A percentile compares a stretch with the other conserved stretches of the same genome.
Evolutionary conservation across 2,113 vertebrate species (phyloP).

Genomic region (Ctenomys sociabilis): DNA sequence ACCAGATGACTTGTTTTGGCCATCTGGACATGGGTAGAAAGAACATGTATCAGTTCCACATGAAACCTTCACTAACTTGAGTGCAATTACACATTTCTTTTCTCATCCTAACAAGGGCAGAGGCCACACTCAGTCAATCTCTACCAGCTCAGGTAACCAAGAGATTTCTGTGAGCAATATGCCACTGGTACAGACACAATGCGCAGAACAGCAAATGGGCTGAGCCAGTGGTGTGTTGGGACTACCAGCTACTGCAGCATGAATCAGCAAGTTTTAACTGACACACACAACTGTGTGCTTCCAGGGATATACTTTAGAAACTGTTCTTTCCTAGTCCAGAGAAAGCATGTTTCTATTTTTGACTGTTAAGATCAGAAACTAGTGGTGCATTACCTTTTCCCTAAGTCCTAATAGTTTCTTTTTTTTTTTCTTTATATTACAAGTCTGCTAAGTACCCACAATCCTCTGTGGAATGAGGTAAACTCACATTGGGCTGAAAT

Average conservation of each 20-base stretch:
- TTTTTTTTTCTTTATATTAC: background rate
- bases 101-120: background rate
- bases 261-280: background rate
- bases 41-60: rapidly evolving
- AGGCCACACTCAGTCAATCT: background rate
- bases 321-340: background rate
- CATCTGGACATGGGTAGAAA: background rate
- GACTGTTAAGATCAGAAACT: background rate
- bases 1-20: background rate
- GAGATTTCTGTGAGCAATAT: background rate
- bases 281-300: background rate
- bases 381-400: background rate
- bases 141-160: background rate
- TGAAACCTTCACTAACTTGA: background rate
- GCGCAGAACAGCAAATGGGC: background rate
- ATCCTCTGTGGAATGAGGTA: background rate
- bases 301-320: background rate
- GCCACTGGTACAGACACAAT: background rate
- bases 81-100: background rate
- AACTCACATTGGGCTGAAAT: background rate
- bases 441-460: background rate
- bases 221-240: background rate
- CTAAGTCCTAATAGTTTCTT: background rate
- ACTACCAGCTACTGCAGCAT: background rate
- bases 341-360: background rate